Conservation (phyloP, 1,140 invertebrate genomes). For the Pissodes strobi region DNA sequence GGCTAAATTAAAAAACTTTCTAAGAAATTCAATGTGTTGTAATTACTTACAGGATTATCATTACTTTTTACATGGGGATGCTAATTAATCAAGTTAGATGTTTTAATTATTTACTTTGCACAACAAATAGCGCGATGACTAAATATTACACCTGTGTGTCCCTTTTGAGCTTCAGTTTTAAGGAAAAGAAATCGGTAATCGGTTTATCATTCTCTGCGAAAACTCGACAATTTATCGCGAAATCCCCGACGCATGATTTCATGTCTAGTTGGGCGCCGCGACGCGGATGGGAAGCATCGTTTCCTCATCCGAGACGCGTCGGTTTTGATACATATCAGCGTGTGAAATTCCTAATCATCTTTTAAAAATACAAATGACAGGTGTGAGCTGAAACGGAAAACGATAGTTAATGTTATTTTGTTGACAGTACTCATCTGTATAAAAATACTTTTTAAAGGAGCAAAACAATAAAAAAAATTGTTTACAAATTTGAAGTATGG, state of each 20-base stretch:
- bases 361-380: conserved; percentile 10
- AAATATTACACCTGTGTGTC: too few species aligned
- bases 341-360: conserved; percentile 7
- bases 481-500: conserved; percentile 15
- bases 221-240: conserved; percentile 1
- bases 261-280: conserved; percentile 26
- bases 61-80: too few species aligned
- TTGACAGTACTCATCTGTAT: not conserved
- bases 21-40: too few species aligned
- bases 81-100: too few species aligned
- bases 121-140: too few species aligned
- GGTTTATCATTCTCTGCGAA: too few species aligned
- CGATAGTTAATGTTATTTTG: not conserved
- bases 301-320: not conserved
- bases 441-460: not conserved
- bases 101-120: too few species aligned
- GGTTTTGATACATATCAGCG: not conserved
- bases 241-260: conserved; percentile 9
- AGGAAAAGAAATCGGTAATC: too few species aligned
- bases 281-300: conserved; percentile 25
- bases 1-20: too few species aligned
- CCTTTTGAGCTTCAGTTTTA: too few species aligned
- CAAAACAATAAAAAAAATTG: too few species aligned
- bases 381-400: not conserved
- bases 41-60: too few species aligned